Evolutionary conservation across 2,113 vertebrate genomes (phyloP).

Genomic region (Pelodiscus sinensis): DNA sequence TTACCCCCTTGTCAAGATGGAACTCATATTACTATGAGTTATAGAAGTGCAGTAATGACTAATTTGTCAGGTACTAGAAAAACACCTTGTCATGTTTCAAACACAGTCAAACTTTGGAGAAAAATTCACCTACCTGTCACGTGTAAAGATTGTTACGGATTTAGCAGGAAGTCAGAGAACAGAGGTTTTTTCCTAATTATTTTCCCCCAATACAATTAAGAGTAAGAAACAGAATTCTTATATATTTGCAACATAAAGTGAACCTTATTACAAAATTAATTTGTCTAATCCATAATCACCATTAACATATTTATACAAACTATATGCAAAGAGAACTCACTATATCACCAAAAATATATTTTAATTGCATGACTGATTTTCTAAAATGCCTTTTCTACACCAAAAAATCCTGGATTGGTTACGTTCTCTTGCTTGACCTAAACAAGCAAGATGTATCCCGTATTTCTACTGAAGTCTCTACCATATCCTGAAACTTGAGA

Average conservation of each 20-base stretch:
- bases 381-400: background rate
- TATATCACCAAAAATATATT: background rate
- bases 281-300: background rate
- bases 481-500: background rate
- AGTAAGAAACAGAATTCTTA: background rate
- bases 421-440: background rate
- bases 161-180: background rate
- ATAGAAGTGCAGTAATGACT: background rate
- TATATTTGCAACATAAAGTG: background rate
- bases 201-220: background rate
- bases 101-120: background rate
- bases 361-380: background rate
- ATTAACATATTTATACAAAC: background rate
- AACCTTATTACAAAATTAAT: background rate
- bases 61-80: background rate
- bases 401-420: background rate
- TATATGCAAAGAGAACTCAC: background rate
- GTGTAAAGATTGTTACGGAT: background rate
- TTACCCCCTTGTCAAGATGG: background rate
- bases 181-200: background rate
- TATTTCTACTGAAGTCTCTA: background rate
- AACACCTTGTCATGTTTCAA: background rate
- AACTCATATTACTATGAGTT: background rate
- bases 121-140: background rate
- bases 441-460: background rate